Base-by-base conservation (phyloP, 2,113 vertebrate species). In the Eudyptes chrysolophus region DNA sequence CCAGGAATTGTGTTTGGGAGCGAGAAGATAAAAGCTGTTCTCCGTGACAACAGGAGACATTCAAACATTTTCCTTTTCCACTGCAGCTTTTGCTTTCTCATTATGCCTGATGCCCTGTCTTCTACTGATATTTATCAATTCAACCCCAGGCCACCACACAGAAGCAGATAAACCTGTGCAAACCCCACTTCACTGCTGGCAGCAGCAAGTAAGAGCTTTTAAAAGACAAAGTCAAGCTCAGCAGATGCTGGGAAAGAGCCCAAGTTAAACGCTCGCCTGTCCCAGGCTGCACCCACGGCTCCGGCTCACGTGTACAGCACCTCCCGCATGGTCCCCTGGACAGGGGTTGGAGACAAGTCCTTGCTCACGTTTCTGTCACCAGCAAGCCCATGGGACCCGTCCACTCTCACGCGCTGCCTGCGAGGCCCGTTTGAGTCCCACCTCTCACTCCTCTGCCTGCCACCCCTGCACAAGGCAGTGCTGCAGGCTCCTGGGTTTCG, bases 121-220 rank as follows among this genome's bases (percentile, higher is more conserved):
- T 36, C 60, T 62, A 3, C 58, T 85, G 95, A 52, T 72, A 22
- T 6, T 83, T 76, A 84, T 79, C 87, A 46, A 2, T 22, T 26
- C 61, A 65, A 34, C 77, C 65, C 48, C 81, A 46, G 49, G 68
- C 74, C 72, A 78, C 24, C 30, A n/a, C 72, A 15, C 38, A 69
- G 82, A 52, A 80, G 90, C 55, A 84, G 87, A 90, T 38, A 82
- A 89, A 84, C 77, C 86, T 69, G 74, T 61, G 77, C 87, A 79
- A 83, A 68, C 26, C 40, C 25, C 48, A 36, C 61, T 84, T 60
- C 3, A 9, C 51, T 48, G 68, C 74, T 32, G 61, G 70, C 10
- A 16, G 65, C 83, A 90, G 48, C 51, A 13, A 62, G 16, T 8
- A 10, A 76, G 58, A 89, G 69, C 54, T 81, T 84, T 85, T 27